These are phyloP conservation scores for Gambusia affinis DNA, from an alignment of 2,113 vertebrate genomes.

Conservation along the genomic window DNA sequence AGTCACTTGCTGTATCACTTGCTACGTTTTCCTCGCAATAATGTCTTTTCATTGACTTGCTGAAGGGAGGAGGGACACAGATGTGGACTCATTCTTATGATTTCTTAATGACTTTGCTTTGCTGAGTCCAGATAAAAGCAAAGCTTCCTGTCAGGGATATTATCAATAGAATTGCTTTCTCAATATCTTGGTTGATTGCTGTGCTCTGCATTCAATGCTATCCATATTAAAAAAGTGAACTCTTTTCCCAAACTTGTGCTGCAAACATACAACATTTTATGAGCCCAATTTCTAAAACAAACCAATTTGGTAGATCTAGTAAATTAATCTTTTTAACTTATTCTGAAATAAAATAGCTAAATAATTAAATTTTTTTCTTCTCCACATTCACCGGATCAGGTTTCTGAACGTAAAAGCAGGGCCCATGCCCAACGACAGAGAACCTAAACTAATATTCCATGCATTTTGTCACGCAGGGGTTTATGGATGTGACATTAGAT, in stretches of 20 bases:
- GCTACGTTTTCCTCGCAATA: constrained; percentile 33
- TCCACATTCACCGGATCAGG: background rate
- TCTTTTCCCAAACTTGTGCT: background rate
- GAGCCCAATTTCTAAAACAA: background rate
- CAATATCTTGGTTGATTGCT: constrained; percentile 46
- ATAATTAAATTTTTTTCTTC: background rate
- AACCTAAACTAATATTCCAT: constrained; percentile 38
- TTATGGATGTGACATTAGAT: constrained; percentile 65
- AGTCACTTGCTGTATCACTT: constrained; percentile 21
- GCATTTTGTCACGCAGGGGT: constrained; percentile 44
- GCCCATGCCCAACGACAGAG: constrained; percentile 11
- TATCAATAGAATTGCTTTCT: constrained; percentile 46
- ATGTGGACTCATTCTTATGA: constrained; percentile 39
- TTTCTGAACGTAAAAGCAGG: background rate
- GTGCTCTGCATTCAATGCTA: constrained; percentile 21
- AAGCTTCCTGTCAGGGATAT: constrained; percentile 51
- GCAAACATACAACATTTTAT: background rate
- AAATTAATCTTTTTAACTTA: background rate
- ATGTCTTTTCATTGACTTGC: constrained; percentile 17
- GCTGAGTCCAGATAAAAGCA: constrained; percentile 41
- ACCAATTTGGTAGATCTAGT: background rate
- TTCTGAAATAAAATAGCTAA: background rate
- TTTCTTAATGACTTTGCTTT: constrained; percentile 43
- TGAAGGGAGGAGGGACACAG: constrained; percentile 13
- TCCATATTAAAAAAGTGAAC: constrained; percentile 14